Conservation (phyloP, 2,888 invertebrate species). For the Cataglyphis altisquamis region DNA sequence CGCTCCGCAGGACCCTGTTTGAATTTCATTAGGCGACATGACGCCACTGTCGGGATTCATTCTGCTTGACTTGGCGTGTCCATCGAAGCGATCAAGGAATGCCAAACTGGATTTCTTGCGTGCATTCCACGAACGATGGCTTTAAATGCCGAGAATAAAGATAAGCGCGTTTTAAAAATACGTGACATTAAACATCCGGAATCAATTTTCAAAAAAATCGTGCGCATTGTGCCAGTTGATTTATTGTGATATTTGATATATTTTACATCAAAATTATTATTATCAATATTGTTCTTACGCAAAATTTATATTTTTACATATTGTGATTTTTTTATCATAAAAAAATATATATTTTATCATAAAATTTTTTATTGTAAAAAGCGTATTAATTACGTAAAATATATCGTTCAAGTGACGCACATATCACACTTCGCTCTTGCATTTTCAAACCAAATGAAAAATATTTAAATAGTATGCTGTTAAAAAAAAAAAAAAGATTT, state of each 20-base stretch:
- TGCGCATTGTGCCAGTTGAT: background rate
- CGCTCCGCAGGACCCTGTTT: constrained; percentile 70
- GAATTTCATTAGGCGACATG: constrained; percentile 74
- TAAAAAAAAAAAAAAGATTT: background rate
- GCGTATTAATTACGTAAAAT: background rate
- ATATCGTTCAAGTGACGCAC: background rate
- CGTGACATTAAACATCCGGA: constrained; percentile 1
- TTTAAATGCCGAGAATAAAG: constrained; percentile 20
- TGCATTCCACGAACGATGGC: constrained; percentile 19
- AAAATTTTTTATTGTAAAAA: background rate
- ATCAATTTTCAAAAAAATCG: background rate
- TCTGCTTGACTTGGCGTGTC: constrained; percentile 60
- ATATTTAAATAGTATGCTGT: background rate
- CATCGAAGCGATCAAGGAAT: constrained; percentile 62
- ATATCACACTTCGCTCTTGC: background rate
- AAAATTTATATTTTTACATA: background rate
- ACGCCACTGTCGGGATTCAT: constrained; percentile 62
- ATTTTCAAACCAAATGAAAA: background rate
- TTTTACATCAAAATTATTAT: background rate
- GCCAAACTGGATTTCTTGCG: constrained; percentile 45
- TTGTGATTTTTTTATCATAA: background rate
- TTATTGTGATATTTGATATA: background rate
- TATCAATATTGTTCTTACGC: no score
- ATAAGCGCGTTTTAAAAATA: constrained; percentile 21
- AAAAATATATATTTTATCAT: no score